These are phyloP conservation scores for Holothuria scabra DNA, from an alignment of 53 echinoderm and acorn worm genomes.

Conservation along the genomic window DNA sequence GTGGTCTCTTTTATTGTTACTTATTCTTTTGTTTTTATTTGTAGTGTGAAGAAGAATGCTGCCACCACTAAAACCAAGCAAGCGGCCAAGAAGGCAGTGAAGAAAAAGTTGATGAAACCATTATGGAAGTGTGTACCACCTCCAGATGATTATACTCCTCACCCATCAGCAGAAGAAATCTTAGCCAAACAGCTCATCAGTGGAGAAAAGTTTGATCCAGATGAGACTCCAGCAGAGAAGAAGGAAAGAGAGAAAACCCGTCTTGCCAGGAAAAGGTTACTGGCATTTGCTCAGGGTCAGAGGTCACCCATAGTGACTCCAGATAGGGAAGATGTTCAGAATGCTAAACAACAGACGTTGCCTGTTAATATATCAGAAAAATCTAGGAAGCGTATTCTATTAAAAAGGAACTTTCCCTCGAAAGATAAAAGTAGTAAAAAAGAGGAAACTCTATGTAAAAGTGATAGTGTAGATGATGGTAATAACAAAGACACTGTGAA, in stretches of 20 bases:
- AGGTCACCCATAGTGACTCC: constrained; percentile 52
- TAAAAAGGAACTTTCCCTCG: constrained; percentile 40
- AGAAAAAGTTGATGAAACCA: constrained; percentile 28
- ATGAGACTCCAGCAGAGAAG: constrained; percentile 26
- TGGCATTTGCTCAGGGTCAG: constrained; percentile 57
- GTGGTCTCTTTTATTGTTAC: no score
- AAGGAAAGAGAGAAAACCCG: constrained; percentile 54
- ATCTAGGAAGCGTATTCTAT: constrained; percentile 45
- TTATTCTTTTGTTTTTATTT: no score
- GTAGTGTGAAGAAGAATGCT: no score
- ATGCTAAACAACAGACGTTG: constrained; percentile 57
- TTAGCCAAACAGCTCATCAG: constrained; percentile 40
- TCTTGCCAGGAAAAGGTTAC: constrained; percentile 65
- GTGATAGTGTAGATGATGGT: neutral
- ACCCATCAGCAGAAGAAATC: constrained; percentile 57
- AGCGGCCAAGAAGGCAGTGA: neutral
- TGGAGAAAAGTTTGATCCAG: constrained; percentile 39
- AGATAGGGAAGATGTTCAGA: constrained; percentile 53
- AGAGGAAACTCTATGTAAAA: constrained; percentile 5
- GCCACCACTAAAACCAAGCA: neutral
- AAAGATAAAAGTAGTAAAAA: constrained; percentile 19
- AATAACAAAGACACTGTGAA: constrained; percentile 6
- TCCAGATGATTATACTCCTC: constrained; percentile 73
- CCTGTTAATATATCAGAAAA: constrained; percentile 81
- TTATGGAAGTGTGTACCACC: constrained; percentile 73